Evolutionary conservation across 2,113 vertebrate species (phyloP).

Genomic region (Ellobius talpinus): DNA sequence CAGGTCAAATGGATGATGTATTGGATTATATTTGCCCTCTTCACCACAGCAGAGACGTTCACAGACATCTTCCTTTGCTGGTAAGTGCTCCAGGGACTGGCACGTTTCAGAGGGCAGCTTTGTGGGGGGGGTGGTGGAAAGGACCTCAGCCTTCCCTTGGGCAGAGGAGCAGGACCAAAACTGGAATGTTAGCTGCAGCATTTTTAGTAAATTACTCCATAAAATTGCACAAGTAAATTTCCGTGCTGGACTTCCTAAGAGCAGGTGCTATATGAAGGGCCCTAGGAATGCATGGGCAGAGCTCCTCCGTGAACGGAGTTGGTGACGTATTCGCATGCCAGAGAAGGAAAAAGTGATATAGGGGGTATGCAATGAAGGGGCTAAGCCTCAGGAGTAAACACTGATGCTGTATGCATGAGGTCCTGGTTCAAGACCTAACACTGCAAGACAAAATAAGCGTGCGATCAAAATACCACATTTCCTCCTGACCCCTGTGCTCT

Average conservation of each 20-base stretch:
- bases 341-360: background rate
- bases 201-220: background rate
- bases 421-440: background rate
- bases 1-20: constrained; percentile 99
- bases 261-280: background rate
- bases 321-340: background rate
- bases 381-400: background rate
- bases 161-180: background rate
- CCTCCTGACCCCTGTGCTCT: background rate
- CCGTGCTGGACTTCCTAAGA: background rate
- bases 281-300: background rate
- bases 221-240: background rate
- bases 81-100: constrained; percentile 88
- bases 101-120: background rate
- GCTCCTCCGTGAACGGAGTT: background rate
- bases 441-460: background rate
- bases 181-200: background rate
- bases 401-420: no score
- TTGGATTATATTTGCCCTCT: constrained; percentile 99
- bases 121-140: background rate
- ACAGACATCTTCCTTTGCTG: constrained; percentile 99
- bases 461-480: background rate
- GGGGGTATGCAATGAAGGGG: background rate
- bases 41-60: constrained; percentile 96
- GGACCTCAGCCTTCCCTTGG: background rate